phyloP scores from a whole-genome alignment of 2,888 invertebrate species.

The Eupithecia abbreviata region DNA sequence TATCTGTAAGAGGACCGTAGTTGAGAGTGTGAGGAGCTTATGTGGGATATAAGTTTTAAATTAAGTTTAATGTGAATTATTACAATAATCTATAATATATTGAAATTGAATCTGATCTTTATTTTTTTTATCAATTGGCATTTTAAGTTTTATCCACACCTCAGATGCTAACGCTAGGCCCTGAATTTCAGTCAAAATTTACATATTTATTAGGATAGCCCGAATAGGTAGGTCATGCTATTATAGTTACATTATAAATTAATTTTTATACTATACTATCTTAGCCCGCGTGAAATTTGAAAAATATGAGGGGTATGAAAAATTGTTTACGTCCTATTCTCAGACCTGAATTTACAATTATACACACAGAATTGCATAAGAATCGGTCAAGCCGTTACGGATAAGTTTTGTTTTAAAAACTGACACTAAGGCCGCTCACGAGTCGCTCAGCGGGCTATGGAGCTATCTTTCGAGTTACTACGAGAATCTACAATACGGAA shows the following conservation, averaged over 20 bases:
- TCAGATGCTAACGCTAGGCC: conserved; percentile 42
- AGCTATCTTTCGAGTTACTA: no score
- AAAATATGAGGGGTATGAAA: no score
- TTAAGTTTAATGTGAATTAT: conserved; percentile 84
- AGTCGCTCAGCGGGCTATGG: no score
- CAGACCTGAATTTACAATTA: no score
- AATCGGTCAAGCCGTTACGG: no score
- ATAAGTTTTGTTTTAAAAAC: no score
- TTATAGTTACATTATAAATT: background rate
- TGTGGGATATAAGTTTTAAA: conserved; percentile 81
- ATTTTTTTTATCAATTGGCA: conserved; percentile 82
- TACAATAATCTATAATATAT: conserved; percentile 84
- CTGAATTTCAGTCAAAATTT: conserved; percentile 8
- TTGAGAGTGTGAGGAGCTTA: conserved; percentile 81
- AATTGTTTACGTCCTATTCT: no score
- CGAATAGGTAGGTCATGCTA: background rate
- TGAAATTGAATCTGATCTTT: conserved; percentile 83
- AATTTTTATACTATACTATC: background rate
- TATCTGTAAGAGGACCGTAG: conserved; percentile 77
- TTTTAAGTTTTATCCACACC: conserved; percentile 64
- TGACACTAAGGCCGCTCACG: no score
- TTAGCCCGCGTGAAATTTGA: no score
- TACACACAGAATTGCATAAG: no score
- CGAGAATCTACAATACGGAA: no score
- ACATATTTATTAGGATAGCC: background rate